Base-by-base conservation (phyloP, 2,888 invertebrate species). In the Chaitophorus viminalis region DNA sequence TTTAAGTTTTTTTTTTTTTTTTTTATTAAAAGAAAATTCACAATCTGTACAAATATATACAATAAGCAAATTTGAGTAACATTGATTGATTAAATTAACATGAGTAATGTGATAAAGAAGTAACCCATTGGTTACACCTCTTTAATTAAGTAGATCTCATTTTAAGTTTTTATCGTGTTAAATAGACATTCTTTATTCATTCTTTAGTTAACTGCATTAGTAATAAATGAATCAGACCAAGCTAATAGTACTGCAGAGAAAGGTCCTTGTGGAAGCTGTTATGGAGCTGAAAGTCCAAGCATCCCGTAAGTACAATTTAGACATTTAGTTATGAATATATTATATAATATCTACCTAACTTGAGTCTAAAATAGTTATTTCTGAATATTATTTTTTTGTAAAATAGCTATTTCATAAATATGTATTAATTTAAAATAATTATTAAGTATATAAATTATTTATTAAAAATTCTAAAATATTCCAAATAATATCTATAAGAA, bases 181-280 rank as follows among this genome's bases (percentile, higher is more conserved):
- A n/a, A n/a, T n/a, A n/a, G n/a, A n/a, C n/a, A n/a, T n/a, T n/a
- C n/a, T n/a, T n/a, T n/a, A 46, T 76, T 78, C 29, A 11, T 46
- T 2, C 46, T 74, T 54, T 72, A 82, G 82, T 29, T 29, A 52
- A 29, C 72, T 36, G 21, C 11, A 29, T 39, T 65, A 68, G 65
- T 65, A 39, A 65, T 65, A 39, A 79, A 39, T 39, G 65, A 60
- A 79, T 25, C 65, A 54, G 52, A 68, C 29, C 31, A 84, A 39
- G 68, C 92, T 90, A 92, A 92, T 90, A 92, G 92, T 89, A 92
- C 91, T 84, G 92, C 93, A 14, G 88, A 92, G 92, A 90, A 91
- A 93, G 76, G 82, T 90, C 92, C 93, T 91, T 99, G 99, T 93
- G 98, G 98, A 81, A 98, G 98, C 92, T 99, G 99, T 92, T 99